These are phyloP conservation scores for Diplodus sargus DNA, from an alignment of 2,797 vertebrate genomes.

Conservation along the genomic window DNA sequence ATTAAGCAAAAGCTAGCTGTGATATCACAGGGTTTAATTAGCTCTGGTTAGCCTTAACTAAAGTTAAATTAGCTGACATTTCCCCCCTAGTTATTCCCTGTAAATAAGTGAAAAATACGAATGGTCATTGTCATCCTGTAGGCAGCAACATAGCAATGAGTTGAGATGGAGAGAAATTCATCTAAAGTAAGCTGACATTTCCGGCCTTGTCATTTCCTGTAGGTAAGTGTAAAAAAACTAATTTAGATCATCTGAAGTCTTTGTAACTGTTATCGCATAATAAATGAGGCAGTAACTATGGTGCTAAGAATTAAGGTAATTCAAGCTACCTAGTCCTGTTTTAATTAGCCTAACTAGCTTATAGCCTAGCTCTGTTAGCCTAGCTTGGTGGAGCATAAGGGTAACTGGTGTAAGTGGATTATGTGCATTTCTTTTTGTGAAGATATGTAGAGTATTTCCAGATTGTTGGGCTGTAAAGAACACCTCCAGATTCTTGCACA, in stretches of 20 bases:
- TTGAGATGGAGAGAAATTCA: too few species aligned
- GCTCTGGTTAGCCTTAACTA: too few species aligned
- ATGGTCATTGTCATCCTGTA: too few species aligned
- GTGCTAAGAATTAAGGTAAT: too few species aligned
- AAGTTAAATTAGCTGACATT: neutral
- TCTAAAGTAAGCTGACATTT: too few species aligned
- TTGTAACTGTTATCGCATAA: too few species aligned
- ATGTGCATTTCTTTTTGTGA: neutral
- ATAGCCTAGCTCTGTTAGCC: neutral
- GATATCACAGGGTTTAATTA: neutral
- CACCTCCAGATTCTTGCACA: neutral
- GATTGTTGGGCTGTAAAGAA: neutral
- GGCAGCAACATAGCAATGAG: too few species aligned
- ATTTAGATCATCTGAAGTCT: too few species aligned
- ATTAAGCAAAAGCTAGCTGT: neutral
- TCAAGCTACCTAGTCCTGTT: neutral
- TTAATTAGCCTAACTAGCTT: neutral
- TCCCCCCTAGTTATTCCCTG: neutral
- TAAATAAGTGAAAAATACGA: neutral
- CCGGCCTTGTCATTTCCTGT: too few species aligned
- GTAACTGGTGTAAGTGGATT: neutral
- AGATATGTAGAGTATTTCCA: neutral
- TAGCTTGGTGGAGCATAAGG: neutral
- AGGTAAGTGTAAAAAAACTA: too few species aligned
- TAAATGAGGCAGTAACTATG: too few species aligned